phyloP scores from a whole-genome alignment of 2,888 invertebrate species.

The Graphium colonna region DNA sequence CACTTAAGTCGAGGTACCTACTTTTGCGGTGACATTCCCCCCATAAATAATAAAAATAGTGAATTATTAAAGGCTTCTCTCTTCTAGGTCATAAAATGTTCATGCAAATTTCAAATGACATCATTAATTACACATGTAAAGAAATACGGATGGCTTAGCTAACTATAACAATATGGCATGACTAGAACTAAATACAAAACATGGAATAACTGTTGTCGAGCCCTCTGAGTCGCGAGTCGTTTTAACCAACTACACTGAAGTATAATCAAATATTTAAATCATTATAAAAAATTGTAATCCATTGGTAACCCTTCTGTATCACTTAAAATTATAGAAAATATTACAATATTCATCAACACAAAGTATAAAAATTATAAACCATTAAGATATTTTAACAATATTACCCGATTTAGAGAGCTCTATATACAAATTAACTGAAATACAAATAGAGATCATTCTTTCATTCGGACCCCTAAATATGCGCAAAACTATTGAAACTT shows the following conservation, averaged over 20 bases:
- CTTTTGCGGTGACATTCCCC: no score
- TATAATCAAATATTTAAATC: background rate
- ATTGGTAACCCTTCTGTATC: background rate
- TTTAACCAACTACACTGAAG: background rate
- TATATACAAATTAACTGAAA: background rate
- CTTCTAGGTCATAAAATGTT: no score
- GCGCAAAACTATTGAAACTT: background rate
- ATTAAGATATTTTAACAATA: no score
- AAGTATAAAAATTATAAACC: background rate
- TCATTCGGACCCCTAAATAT: background rate
- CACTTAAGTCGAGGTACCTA: no score
- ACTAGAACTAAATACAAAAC: slow-evolving; percentile 11
- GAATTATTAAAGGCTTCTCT: no score
- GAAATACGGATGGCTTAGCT: no score
- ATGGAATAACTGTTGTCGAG: background rate
- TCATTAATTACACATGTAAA: no score
- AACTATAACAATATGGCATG: background rate
- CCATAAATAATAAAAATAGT: no score
- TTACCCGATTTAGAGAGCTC: background rate
- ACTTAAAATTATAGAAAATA: no score
- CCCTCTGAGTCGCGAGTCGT: background rate
- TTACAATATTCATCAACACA: background rate
- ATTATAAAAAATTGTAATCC: background rate
- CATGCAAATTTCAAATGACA: no score
- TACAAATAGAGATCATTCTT: background rate